A percentile compares a stretch with the other conserved stretches of the same genome.
Conservation (phyloP, 2,113 vertebrate genomes). For the Pyxicephalus adspersus region DNA sequence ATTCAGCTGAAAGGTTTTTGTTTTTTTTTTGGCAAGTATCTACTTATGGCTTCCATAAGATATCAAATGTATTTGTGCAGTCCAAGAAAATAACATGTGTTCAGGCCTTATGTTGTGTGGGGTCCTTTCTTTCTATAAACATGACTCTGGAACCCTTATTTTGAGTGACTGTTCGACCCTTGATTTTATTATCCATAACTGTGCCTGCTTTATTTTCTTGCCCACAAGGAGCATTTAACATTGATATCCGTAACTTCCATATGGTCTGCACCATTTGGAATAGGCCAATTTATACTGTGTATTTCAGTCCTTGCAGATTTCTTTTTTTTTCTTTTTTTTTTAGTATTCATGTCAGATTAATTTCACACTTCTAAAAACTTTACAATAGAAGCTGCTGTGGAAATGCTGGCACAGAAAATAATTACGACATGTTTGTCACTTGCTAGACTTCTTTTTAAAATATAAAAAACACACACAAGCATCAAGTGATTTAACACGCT, state of each 20-base stretch:
- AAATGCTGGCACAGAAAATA: slow-evolving; percentile 36
- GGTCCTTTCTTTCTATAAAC: not conserved
- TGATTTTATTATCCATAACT: not conserved
- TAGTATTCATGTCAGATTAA: slow-evolving; percentile 34
- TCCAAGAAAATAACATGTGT: no score
- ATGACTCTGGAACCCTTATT: no score
- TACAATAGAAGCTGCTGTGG: slow-evolving; percentile 20
- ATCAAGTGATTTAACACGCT: slow-evolving; percentile 57
- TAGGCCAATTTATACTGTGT: not conserved
- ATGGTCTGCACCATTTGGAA: not conserved
- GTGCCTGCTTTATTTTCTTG: not conserved
- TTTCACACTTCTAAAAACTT: slow-evolving; percentile 48
- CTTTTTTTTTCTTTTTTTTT: slow-evolving; percentile 34
- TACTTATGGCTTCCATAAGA: no score
- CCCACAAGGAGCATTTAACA: not conserved
- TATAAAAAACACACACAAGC: slow-evolving; percentile 20
- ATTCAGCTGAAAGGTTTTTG: no score
- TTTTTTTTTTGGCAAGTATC: no score
- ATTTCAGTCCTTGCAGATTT: not conserved
- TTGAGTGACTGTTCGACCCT: no score
- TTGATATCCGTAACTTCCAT: slow-evolving; percentile 20
- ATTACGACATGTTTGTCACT: not conserved
- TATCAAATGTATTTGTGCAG: no score
- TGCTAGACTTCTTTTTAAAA: slow-evolving; percentile 25
- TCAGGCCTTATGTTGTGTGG: not conserved